phyloP scores from a whole-genome alignment of 2,113 vertebrate genomes.

The Malurus alboscapulatus region DNA sequence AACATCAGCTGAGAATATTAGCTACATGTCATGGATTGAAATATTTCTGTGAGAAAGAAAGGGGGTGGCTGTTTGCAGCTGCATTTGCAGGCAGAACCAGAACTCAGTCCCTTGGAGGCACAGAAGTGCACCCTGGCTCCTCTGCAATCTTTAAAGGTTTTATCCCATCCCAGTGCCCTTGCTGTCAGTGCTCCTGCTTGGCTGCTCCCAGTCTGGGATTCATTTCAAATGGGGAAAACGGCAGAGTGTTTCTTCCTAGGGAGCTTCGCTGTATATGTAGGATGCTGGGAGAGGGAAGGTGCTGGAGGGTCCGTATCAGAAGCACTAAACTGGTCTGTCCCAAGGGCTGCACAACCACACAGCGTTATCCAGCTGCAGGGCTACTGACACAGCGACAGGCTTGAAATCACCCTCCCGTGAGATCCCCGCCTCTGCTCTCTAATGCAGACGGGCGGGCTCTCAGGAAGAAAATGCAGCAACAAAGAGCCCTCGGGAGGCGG shows the following conservation, averaged over 20 bases:
- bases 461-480: not conserved
- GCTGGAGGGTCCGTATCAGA: not conserved
- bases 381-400: not conserved
- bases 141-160: not conserved
- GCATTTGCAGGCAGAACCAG: not conserved
- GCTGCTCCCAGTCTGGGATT: not conserved
- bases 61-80: not conserved
- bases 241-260: not conserved
- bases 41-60: not conserved
- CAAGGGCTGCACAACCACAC: not conserved
- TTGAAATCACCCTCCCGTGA: not conserved
- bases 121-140: fast-evolving
- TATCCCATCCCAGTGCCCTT: not conserved
- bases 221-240: not conserved
- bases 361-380: not conserved
- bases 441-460: not conserved
- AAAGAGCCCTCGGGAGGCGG: not conserved
- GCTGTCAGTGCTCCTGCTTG: fast-evolving
- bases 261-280: not conserved
- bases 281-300: not conserved
- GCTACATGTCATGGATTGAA: not conserved
- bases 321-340: not conserved
- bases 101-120: not conserved
- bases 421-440: not conserved
- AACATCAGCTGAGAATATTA: not conserved